phyloP scores from a whole-genome alignment of 2,888 invertebrate species.

The Bombylius major region DNA sequence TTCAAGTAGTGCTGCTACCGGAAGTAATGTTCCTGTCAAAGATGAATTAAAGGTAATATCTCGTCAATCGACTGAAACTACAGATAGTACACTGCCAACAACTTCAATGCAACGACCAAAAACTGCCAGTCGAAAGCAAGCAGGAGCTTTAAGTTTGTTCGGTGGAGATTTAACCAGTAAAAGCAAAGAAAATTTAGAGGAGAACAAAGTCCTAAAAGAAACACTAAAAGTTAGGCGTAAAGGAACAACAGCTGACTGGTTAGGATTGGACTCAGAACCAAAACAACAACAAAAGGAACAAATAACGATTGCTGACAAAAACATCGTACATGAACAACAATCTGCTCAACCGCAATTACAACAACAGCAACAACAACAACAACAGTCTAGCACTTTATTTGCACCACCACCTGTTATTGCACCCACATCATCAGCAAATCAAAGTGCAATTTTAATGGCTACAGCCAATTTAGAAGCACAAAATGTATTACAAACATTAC shows the following conservation, averaged over 20 bases:
- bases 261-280: conserved; percentile 22
- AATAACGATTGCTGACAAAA: not conserved
- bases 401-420: not conserved
- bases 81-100: conserved; percentile 22
- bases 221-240: conserved; percentile 23
- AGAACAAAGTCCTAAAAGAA: conserved; percentile 19
- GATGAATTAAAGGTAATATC: conserved; percentile 21
- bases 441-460: conserved; percentile 24
- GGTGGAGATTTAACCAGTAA: not conserved
- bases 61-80: conserved; percentile 32
- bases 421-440: not conserved
- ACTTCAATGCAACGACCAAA: conserved; percentile 25
- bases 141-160: conserved; percentile 21
- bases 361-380: not conserved
- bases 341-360: not conserved
- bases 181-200: conserved; percentile 15
- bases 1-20: conserved; percentile 12
- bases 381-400: not conserved
- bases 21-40: conserved; percentile 3
- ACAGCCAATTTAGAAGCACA: conserved; percentile 26
- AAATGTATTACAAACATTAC: conserved; percentile 24
- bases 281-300: conserved; percentile 1
- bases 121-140: conserved; percentile 29
- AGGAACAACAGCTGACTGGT: conserved; percentile 30
- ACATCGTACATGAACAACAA: not conserved